phyloP scores from a whole-genome alignment of 2,888 invertebrate species.

The Synanthedon vespiformis region DNA sequence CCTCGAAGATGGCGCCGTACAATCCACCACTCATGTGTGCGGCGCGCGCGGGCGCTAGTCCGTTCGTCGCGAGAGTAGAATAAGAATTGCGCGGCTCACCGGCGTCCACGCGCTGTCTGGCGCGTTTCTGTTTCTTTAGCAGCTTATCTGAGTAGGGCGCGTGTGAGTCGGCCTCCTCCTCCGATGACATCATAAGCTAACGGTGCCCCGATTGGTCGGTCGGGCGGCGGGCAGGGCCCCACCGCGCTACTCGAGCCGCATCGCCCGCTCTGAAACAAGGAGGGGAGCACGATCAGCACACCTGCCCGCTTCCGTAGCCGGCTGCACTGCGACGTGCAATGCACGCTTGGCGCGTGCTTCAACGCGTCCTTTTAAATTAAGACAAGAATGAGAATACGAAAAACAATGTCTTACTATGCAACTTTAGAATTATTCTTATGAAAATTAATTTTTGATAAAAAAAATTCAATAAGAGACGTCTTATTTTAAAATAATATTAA shows the following conservation, averaged over 20 bases:
- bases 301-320: conserved; percentile 31
- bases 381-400: neutral
- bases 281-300: conserved; percentile 56
- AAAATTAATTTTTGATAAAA: too few relatives aligned
- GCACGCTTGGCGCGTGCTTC: conserved; percentile 11
- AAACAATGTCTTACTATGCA: too few relatives aligned
- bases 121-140: conserved; percentile 93
- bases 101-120: conserved; percentile 96
- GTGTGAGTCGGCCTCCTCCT: conserved; percentile 94
- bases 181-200: conserved; percentile 96
- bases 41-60: conserved; percentile 72
- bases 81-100: conserved; percentile 95
- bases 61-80: conserved; percentile 72
- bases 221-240: conserved; percentile 72
- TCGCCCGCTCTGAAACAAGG: conserved; percentile 65
- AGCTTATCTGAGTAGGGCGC: conserved; percentile 94
- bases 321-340: conserved; percentile 19
- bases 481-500: too few relatives aligned
- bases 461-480: too few relatives aligned
- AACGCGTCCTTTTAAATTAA: neutral
- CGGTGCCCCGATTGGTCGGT: conserved; percentile 84
- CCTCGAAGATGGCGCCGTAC: conserved; percentile 89
- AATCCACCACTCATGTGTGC: conserved; percentile 88
- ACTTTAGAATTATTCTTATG: too few relatives aligned
- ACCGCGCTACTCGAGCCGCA: conserved; percentile 64